Evolutionary conservation across 2,113 vertebrate species (phyloP), one percentile per base, ranked within the genome.

Genomic region (Psittacara wagleri): DNA sequence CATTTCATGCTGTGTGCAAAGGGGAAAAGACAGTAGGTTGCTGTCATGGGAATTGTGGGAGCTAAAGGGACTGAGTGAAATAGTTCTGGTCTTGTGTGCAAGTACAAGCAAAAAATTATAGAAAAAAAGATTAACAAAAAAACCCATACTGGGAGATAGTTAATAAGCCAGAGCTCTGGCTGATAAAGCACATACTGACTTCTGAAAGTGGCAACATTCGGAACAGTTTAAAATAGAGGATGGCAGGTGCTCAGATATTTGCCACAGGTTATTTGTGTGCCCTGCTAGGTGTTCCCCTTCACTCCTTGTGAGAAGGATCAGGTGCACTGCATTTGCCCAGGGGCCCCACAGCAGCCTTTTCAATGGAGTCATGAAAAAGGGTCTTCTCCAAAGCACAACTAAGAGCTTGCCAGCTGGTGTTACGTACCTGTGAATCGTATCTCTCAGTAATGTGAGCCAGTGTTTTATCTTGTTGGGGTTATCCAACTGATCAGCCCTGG

Each of bases 291-390:
- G 28, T 27, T 81, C 33, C 25, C 25, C 33, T 70, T 83, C 17
- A 8, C 1, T 59, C 12, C 24, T 43, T 2, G 1, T 0, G 0
- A 33, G 17, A 10, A 81, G 25, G 15, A 63, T 3, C 23, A 25
- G 7, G 22, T 37, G 18, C 12, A 1, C 18, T 64, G 43, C 13
- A 5, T 43, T 11, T 67, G 9, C 20, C 9, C 17, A 51, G 33
- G 17, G 24, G 6, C 27, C 86, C 27, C 33, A 10, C 41, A 78
- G 13, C 39, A 27, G 18, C 62, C 86, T 86, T 57, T 76, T 69
- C 10, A 7, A 8, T 72, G 27, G 13, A 6, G 6, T 39, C 46
- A 10, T 6, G 23, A 62, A 88, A 37, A 22, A 81, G 13, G 13
- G 23, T 80, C 52, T 57, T 90, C 72, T 74, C 24, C 61, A 63